Evolutionary conservation across 2,888 invertebrate genomes (phyloP).

Genomic region (Electrophaes corylata): DNA sequence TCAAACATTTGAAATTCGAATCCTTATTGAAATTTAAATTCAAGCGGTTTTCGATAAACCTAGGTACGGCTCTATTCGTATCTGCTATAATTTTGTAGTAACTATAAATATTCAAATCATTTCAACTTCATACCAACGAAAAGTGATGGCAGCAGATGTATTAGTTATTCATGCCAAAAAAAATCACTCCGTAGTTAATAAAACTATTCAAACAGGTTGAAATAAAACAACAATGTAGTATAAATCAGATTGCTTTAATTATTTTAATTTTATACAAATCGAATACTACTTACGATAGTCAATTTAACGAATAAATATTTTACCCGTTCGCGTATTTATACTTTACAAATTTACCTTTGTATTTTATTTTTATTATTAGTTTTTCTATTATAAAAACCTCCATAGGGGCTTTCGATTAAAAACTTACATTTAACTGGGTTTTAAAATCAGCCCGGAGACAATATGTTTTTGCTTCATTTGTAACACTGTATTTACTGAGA

Average conservation of each 20-base stretch:
- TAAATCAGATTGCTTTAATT: conserved; percentile 85
- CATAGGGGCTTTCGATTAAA: conserved; percentile 80
- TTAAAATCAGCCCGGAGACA: conserved; percentile 44
- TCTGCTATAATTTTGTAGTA: no score
- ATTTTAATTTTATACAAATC: conserved; percentile 84
- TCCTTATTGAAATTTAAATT: conserved; percentile 44
- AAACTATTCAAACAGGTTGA: not conserved
- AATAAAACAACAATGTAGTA: conserved; percentile 73
- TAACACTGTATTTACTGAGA: not conserved
- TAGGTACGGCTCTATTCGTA: not conserved
- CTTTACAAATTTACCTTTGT: conserved; percentile 83
- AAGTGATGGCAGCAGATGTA: no score
- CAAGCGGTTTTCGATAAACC: conserved; percentile 25
- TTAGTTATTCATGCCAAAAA: no score
- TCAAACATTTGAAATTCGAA: conserved; percentile 37
- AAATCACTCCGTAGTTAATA: no score
- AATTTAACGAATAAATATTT: conserved; percentile 83
- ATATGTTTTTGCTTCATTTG: conserved; percentile 7
- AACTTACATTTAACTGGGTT: conserved; percentile 80
- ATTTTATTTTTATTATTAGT: conserved; percentile 63
- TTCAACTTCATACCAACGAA: no score
- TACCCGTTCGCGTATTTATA: conserved; percentile 74
- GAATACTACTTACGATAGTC: conserved; percentile 83
- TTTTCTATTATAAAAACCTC: conserved; percentile 81
- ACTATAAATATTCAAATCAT: no score